Evolutionary conservation across 2,888 invertebrate genomes (phyloP).

Genomic region (Lasioglossum pauxillum): DNA sequence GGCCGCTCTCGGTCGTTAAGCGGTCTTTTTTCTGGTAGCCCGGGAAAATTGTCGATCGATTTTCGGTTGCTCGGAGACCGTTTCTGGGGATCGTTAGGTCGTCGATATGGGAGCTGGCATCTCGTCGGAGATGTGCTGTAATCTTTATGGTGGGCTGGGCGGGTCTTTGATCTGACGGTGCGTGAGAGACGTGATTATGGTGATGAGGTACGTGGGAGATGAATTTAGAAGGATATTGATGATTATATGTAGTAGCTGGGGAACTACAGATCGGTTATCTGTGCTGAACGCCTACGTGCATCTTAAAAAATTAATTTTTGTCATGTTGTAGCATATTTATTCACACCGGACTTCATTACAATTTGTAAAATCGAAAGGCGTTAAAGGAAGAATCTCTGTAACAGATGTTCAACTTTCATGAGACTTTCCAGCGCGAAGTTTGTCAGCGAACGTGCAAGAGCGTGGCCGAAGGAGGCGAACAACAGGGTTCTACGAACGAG

Average conservation of each 20-base stretch:
- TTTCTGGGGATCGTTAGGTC: not conserved
- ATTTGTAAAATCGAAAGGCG: too few species aligned
- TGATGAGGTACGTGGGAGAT: not conserved
- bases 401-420: not conserved
- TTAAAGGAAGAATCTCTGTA: too few species aligned
- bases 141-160: not conserved
- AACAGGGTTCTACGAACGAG: not conserved
- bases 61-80: constrained; percentile 10
- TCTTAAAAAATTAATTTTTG: not conserved
- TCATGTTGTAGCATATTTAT: too few species aligned
- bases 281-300: not conserved
- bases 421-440: not conserved
- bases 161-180: not conserved
- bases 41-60: constrained; percentile 27
- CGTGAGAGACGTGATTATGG: not conserved
- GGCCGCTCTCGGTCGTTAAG: constrained; percentile 13
- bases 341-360: too few species aligned
- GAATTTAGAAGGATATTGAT: not conserved
- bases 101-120: not conserved
- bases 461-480: not conserved
- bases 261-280: too few species aligned
- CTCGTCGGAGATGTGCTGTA: not conserved
- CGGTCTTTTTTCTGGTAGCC: constrained; percentile 3
- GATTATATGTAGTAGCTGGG: not conserved
- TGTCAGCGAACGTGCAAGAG: not conserved